Percentiles rank a stretch among this genome's conserved stretches.
Evolutionary conservation across 2,888 invertebrate genomes (phyloP).

Genomic region (Eugnorisma glareosa): DNA sequence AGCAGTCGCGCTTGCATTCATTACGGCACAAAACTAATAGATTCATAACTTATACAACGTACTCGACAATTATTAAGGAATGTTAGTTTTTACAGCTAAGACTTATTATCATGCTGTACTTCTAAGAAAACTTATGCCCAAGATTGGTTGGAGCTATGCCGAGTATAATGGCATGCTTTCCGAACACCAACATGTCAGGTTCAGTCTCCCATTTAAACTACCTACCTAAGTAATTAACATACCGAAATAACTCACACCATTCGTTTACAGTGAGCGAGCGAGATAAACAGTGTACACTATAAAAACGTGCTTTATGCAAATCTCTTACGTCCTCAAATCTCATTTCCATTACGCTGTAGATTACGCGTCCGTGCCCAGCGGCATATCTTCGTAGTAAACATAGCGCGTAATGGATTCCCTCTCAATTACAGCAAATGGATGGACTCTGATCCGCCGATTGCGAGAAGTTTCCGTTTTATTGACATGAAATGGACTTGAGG

Average conservation of each 20-base stretch:
- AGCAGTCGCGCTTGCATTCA: no score
- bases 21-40: neutral
- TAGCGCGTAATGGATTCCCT: conserved; percentile 35
- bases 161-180: neutral
- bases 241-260: no score
- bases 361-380: neutral
- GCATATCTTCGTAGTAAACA: conserved; percentile 32
- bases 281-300: neutral
- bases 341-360: conserved; percentile 15
- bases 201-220: neutral
- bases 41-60: conserved; percentile 10
- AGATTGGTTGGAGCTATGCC: neutral
- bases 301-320: conserved; percentile 9
- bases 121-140: neutral
- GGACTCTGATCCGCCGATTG: conserved; percentile 40
- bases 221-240: neutral
- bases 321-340: conserved; percentile 4
- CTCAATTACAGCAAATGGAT: conserved; percentile 47
- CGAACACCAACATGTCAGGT: neutral
- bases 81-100: neutral
- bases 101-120: neutral
- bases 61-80: conserved; percentile 8
- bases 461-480: conserved; percentile 44
- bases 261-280: neutral
- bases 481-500: conserved; percentile 28